Base-by-base conservation (phyloP, 2,888 invertebrate genomes). In the Ametastegia equiseti region DNA sequence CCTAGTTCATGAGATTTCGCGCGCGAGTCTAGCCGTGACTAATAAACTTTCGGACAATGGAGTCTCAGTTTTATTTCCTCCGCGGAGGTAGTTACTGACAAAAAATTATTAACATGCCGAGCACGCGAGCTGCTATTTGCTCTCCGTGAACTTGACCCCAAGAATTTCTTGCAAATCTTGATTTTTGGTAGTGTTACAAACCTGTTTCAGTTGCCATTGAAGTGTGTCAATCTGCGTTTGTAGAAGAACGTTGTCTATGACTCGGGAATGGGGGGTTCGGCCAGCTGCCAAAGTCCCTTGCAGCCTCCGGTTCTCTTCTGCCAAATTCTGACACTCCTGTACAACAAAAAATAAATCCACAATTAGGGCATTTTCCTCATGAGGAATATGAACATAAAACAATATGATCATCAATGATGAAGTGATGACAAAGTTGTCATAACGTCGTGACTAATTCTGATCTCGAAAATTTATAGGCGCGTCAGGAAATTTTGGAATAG, bases 141-240 rank as follows among this genome's bases (percentile, higher is more conserved):
- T 75, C 80, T 83, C 85, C 84, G 82, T 60, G 83, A 83, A 83
- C 84, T 86, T 67, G 83, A 83, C 80, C 85, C n/a, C 67, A 81
- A 69, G 23, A 60, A 23, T 11, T 13, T 75, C 0, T 30, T 45
- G 33, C 13, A 45, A 19, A 15, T 42, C 36, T 57, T 78, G 54
- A 54, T 60, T 19, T 65, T 57, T 54, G 45, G 45, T 80, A 39
- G 15, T 11, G 45, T 63, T 54, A 79, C 90, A 91, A 92, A 96
- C 96, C 94, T 96, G 95, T 90, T 94, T 94, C 67, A 96, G 90
- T 89, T 96, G 96, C 96, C 96, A 96, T 88, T 95, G 94, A 83
- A 96, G 92, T 15, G 95, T 95, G 87, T 95, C 94, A 67, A 95
- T 94, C 89, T 95, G 95, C 86, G 94, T 94, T 87, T 95, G 95